These are phyloP conservation scores for Harpegnathos saltator DNA, from an alignment of 1,140 invertebrate genomes.

Conservation along the genomic window DNA sequence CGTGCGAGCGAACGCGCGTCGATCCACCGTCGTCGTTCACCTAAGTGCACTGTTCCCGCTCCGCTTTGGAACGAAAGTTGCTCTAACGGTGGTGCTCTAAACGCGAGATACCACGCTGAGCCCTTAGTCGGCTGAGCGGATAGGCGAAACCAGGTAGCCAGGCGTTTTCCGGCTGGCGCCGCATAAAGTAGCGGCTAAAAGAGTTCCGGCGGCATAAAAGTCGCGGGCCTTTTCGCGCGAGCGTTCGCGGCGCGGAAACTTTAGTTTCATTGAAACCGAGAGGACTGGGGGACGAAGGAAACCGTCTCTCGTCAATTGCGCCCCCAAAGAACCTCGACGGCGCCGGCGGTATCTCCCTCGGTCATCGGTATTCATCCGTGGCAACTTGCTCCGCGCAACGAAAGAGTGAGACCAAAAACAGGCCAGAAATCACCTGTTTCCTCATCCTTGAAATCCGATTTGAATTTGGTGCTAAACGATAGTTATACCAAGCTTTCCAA, in stretches of 20 bases:
- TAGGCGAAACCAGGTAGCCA: background rate
- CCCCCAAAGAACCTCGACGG: conserved; percentile 34
- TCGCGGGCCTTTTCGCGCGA: background rate
- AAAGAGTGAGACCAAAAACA: no score
- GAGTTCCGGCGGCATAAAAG: conserved; percentile 61
- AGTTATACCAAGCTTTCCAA: no score
- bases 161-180: conserved; percentile 58
- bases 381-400: background rate
- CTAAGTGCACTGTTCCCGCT: conserved; percentile 61
- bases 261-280: conserved; percentile 55
- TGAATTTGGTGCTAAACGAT: no score
- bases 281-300: background rate
- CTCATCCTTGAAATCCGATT: no score
- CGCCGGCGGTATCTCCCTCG: conserved; percentile 43
- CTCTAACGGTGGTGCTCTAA: conserved; percentile 19
- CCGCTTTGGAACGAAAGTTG: conserved; percentile 61
- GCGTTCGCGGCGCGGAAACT: conserved; percentile 17
- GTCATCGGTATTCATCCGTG: conserved; percentile 25
- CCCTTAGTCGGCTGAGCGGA: background rate
- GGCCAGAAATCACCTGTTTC: no score
- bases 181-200: conserved; percentile 67
- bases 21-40: background rate
- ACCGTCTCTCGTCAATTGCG: conserved; percentile 9
- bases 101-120: conserved; percentile 57
- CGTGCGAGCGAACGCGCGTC: conserved; percentile 5